Percentiles rank a stretch among this genome's conserved stretches.
Conservation (phyloP, 2,797 vertebrate genomes). For the Protonibea diacanthus region DNA sequence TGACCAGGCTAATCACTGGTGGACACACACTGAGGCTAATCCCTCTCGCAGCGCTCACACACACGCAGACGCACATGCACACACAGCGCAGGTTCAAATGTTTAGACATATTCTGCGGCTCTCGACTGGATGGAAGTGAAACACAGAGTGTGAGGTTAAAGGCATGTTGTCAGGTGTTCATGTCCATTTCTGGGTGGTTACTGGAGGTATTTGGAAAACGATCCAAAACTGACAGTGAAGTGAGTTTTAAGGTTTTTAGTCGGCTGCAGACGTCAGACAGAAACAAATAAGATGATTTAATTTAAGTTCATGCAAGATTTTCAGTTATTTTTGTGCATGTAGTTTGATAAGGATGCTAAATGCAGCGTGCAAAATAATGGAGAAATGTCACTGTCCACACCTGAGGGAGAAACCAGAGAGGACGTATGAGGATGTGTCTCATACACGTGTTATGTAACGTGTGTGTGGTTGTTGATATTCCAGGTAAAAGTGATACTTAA, state of each 20-base stretch:
- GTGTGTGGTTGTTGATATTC: background rate
- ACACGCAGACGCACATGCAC: slow-evolving; percentile 39
- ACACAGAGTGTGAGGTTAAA: background rate
- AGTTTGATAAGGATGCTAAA: background rate
- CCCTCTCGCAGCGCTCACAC: slow-evolving; percentile 64
- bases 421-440: background rate
- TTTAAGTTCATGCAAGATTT: background rate
- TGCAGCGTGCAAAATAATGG: background rate
- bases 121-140: slow-evolving; percentile 22
- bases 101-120: slow-evolving; percentile 48
- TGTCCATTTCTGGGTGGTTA: background rate
- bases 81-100: slow-evolving; percentile 48
- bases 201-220: background rate
- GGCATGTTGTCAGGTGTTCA: background rate
- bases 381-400: background rate
- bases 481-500: slow-evolving; percentile 9
- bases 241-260: no score
- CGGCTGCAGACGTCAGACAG: background rate
- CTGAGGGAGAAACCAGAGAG: background rate
- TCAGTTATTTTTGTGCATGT: background rate
- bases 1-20: slow-evolving; percentile 88
- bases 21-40: slow-evolving; percentile 87
- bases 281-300: background rate
- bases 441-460: background rate
- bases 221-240: background rate